Evolutionary conservation across 2,888 invertebrate genomes (phyloP), one percentile per base, ranked within the genome.

Genomic region (Drosophila siamana): DNA sequence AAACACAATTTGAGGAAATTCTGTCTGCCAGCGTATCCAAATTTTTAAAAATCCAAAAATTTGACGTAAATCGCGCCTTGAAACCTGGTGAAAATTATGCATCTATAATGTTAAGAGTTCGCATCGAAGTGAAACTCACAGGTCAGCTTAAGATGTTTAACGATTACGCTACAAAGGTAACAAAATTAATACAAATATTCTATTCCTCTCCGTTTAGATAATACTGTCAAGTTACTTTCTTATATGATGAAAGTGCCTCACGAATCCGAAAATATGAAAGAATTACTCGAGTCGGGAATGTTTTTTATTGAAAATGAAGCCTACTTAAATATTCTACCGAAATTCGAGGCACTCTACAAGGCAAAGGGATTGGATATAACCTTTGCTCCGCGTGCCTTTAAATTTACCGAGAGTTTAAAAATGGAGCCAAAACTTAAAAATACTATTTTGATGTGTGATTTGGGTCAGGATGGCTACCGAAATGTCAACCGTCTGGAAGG

Each of bases 41-140:
- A 7, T 85, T 82, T 43, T 60, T 56, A 2, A 80, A 69, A 13
- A 80, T 91, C n/a, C 51, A 46, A 22, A 67, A 60, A 2, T 90
- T 91, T 48, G 48, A 62, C 2, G 70, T 74, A 0, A 61, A 46
- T 3, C 74, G 87, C 2, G 85, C 89, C 0, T 50, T 88, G 62
- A 64, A 40, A 0, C 56, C 81, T 5, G 91, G 88, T 0, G 92
- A 91, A 61, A 92, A 91, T 56, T 92, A 86, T 69, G 79, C 86
- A 24, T 88, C 91, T 0, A 44, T 88, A 0, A 83, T 91, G 74
- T 56, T 88, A 2, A 75, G 88, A 43, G 65, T 90, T 7, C 57
- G 64, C 55, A 76, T 91, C 7, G 85, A 79, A 7, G 69, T 81
- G 0, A 72, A 83, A 60, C 61, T 86, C 5, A 68, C 66, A 5